Evolutionary conservation across 2,113 vertebrate species (phyloP).

Genomic region (Heptranchias perlo): DNA sequence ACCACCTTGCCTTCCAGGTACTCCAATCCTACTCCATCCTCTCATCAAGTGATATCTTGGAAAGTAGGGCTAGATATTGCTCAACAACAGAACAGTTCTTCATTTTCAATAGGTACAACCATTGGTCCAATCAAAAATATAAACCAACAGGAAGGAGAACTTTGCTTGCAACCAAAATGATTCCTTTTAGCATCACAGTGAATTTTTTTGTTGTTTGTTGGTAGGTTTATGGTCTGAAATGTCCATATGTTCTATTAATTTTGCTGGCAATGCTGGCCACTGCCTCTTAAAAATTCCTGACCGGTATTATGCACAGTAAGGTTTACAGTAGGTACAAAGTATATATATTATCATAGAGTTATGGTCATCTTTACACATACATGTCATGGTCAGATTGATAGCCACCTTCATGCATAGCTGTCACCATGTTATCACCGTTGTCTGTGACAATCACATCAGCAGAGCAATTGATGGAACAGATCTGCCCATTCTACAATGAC

Average conservation of each 20-base stretch:
- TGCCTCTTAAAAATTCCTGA: neutral
- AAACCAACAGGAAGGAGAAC: neutral
- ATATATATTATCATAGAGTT: neutral
- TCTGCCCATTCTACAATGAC: neutral
- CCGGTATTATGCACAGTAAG: neutral
- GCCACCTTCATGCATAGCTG: neutral
- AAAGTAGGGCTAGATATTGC: neutral
- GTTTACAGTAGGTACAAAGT: neutral
- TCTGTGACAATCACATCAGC: neutral
- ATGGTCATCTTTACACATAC: neutral
- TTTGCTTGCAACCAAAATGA: neutral
- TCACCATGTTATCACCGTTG: conserved; percentile 17
- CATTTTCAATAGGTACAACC: neutral
- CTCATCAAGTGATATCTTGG: neutral
- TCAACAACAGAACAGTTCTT: neutral
- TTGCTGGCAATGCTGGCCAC: neutral
- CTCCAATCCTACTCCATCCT: neutral
- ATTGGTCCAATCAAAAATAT: neutral
- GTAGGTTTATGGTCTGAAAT: neutral
- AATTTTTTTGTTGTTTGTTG: neutral
- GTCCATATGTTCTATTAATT: neutral
- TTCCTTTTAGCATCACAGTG: neutral
- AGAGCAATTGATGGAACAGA: neutral
- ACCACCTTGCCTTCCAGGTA: neutral
- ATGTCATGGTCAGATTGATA: neutral